Base-by-base conservation (phyloP, 2,113 vertebrate genomes). In the Tauraco erythrolophus region DNA sequence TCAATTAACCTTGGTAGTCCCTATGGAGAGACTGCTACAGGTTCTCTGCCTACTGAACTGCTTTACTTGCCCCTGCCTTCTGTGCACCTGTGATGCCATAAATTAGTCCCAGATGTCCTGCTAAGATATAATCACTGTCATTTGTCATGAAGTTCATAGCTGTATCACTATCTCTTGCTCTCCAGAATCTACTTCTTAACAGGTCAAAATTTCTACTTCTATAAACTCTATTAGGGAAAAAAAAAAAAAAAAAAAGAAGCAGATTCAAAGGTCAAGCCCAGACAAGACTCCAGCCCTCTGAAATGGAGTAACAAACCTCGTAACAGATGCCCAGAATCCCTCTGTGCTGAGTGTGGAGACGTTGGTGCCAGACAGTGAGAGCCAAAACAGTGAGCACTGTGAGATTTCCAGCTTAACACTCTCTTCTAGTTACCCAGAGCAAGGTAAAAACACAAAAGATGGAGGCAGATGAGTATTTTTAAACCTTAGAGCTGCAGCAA, bases 41-140 rank as follows among this genome's bases (percentile, higher is more conserved):
- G 30, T 60, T n/a, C 50, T 85, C 75, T 90, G 19, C 10, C 65
- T 57, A 11, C 19, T 39, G 50, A 75, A 57, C 35, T 69, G 39
- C 51, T 19, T 71, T 46, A 30, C 46, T 92, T 72, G 12, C 21
- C 27, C 37, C 18, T 58, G 50, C 21, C 39, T 88, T 51, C 69
- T 94, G 54, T 82, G 70, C 83, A 93, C 61, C 79, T 95, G 92
- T 68, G 72, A 88, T 75, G 56, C 24, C 62, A 84, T 95, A 88
- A 95, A 95, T 95, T 88, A 95, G 66, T 25, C 51, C 79, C 96
- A 94, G 75, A 84, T 90, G 74, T 56, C 57, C 50, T 65, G 28
- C 41, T 81, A 74, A 76, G 60, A 77, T 10, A 19, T 53, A 95
- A 97, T 60, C 61, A 80, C 78, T 84, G 84, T 48, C 46, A 81